Conservation (phyloP, 2,113 vertebrate species). For the Chionodraco myersi region DNA sequence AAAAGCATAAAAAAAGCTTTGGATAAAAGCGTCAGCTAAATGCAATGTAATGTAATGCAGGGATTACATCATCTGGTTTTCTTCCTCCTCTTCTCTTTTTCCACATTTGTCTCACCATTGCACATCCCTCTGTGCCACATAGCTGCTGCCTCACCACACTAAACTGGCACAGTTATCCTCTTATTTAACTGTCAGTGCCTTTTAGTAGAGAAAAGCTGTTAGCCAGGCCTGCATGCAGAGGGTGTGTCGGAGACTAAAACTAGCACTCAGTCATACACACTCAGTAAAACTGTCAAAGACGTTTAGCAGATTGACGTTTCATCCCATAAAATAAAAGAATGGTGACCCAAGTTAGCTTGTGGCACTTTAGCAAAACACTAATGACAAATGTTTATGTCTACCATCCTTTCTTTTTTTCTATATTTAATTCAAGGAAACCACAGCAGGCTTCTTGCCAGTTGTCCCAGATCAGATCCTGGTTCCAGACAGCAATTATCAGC, state of each 20-base stretch:
- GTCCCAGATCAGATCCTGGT: neutral
- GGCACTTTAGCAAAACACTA: constrained; percentile 33
- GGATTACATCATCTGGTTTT: no score
- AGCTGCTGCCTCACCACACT: constrained; percentile 43
- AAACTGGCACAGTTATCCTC: constrained; percentile 54
- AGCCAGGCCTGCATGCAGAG: constrained; percentile 37
- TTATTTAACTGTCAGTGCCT: constrained; percentile 57
- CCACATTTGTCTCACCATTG: constrained; percentile 19
- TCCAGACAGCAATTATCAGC: constrained; percentile 28
- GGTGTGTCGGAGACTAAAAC: constrained; percentile 53
- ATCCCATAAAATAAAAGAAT: constrained; percentile 17
- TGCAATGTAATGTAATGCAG: no score
- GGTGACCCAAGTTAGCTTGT: constrained; percentile 5
- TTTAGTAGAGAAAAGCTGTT: constrained; percentile 28
- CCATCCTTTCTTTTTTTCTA: neutral
- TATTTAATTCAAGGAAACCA: neutral
- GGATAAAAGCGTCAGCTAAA: no score
- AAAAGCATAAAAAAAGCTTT: no score
- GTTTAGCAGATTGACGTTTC: constrained; percentile 19
- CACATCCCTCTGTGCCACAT: constrained; percentile 47
- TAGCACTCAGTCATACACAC: constrained; percentile 30
- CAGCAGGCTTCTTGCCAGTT: neutral
- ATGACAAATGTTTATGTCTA: neutral
- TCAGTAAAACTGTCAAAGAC: constrained; percentile 33
- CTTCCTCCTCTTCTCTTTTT: constrained; percentile 4